Evolutionary conservation across 2,113 vertebrate genomes (phyloP), one percentile per base, ranked within the genome.

Genomic region (Dicrurus megarhynchus): DNA sequence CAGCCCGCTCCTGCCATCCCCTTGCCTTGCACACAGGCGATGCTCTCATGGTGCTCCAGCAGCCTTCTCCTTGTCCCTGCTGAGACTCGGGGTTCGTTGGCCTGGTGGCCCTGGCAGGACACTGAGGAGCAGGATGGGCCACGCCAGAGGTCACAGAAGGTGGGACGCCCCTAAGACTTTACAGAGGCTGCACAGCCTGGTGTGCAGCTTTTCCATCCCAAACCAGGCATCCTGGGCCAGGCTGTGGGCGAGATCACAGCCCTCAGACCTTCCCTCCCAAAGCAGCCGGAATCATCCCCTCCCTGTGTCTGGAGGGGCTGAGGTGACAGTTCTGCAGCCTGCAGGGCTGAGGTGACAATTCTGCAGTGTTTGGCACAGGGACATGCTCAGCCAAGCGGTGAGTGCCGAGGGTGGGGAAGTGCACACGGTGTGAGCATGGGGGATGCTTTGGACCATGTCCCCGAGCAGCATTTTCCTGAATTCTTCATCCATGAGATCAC

Each of bases 401-500:
- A 27, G 16, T 39, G 68, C 55, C 1, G 26, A 35, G 30, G 3
- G 60, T 7, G 56, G 86, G 61, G 52, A 22, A 84, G 79, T 9
- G 16, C 37, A 6, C 39, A 22, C 0, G 3, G 77, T 19, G 78
- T 16, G 74, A 87, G 71, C 69, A 23, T 21, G 0, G 23, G 53
- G 56, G 65, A 89, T 59, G 13, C 78, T 91, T 47, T 27, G 75
- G 82, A 33, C 42, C 4, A 1, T 49, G 47, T 88, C 63, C 82
- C 67, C 17, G 3, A 59, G 39, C 44, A 89, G 84, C 77, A 16
- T 83, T 90, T 78, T 42, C n/a, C 82, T 26, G 71, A 90, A 93
- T 93, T 95, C 90, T 67, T 96, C 87, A 63, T 87, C 82, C 87
- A 47, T 95, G 95, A 94, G 89, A 81, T 96, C 92, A 95, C 84